A percentile compares a stretch with the other conserved stretches of the same genome.
These are phyloP conservation scores for Ectropis grisescens DNA, from an alignment of 1,140 invertebrate genomes.

Conservation along the genomic window DNA sequence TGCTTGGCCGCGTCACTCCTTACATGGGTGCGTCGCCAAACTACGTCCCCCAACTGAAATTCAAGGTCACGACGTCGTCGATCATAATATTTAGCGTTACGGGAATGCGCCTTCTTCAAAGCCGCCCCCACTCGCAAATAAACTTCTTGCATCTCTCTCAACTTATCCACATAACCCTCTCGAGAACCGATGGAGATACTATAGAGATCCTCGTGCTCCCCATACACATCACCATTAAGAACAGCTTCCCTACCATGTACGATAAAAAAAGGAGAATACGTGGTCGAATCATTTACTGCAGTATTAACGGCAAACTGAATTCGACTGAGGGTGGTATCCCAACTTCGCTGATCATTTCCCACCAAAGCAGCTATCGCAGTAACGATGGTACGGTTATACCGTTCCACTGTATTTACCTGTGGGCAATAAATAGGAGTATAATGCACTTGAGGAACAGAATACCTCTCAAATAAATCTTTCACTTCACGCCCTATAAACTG, in stretches of 20 bases:
- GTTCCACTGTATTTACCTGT: slow-evolving; percentile 17
- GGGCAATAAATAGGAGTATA: slow-evolving; percentile 3
- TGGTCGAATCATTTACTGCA: slow-evolving; percentile 5
- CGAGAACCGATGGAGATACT: too few species aligned
- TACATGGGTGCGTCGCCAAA: too few species aligned
- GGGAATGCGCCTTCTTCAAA: too few species aligned
- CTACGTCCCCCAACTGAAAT: too few species aligned
- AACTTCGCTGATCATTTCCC: slow-evolving; percentile 25
- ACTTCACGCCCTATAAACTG: slow-evolving; percentile 7
- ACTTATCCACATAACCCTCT: too few species aligned
- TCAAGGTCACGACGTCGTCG: too few species aligned
- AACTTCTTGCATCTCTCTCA: too few species aligned
- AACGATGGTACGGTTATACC: slow-evolving; percentile 38
- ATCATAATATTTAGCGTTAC: too few species aligned
- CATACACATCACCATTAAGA: too few species aligned
- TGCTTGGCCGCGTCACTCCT: too few species aligned
- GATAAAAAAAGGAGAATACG: slow-evolving; percentile 7
- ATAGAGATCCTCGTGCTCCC: too few species aligned
- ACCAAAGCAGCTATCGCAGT: slow-evolving; percentile 35
- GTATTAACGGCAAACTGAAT: slow-evolving; percentile 8
- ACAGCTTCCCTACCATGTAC: slow-evolving; percentile 9
- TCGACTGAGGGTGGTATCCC: slow-evolving; percentile 4
- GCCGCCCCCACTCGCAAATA: too few species aligned
- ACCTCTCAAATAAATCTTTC: slow-evolving; percentile 1
- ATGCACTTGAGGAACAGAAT: slow-evolving; percentile 9